A percentile compares a stretch with the other conserved stretches of the same genome.
Conservation (phyloP, 1,140 invertebrate species). For the Parasteatoda tepidariorum region DNA sequence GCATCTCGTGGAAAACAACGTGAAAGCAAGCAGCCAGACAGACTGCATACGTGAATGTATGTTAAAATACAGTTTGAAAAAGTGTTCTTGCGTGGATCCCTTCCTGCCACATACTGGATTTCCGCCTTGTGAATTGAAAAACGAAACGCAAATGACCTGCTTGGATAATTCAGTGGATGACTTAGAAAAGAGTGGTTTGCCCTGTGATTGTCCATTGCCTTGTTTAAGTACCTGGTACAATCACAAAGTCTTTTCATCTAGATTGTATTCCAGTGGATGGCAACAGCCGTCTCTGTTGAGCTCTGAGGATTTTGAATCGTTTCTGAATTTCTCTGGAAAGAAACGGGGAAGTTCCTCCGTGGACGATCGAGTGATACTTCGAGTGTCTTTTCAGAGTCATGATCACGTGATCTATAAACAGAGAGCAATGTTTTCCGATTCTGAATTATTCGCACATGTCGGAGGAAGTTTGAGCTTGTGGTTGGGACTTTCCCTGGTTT, state of each 20-base stretch:
- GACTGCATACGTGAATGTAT: neutral
- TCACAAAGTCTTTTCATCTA: neutral
- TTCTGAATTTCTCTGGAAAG: neutral
- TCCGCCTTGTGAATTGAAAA: slow-evolving; percentile 6
- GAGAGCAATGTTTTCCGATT: slow-evolving; percentile 11
- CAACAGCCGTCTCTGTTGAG: neutral
- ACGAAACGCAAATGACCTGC: slow-evolving; percentile 4
- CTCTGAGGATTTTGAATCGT: neutral
- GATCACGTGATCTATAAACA: slow-evolving; percentile 24
- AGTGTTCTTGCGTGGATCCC: slow-evolving; percentile 15
- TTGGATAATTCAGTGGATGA: neutral
- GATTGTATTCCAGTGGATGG: neutral
- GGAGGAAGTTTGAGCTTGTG: slow-evolving; percentile 46
- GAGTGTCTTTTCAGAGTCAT: neutral
- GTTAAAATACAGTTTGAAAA: neutral
- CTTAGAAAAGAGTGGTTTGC: neutral
- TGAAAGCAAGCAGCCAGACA: neutral
- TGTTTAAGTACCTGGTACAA: slow-evolving; percentile 7
- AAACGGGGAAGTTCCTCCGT: neutral
- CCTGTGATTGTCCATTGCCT: slow-evolving; percentile 23
- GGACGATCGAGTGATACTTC: neutral
- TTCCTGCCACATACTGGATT: neutral
- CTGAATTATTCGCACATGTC: slow-evolving; percentile 22
- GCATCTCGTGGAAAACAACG: neutral
- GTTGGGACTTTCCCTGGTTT: slow-evolving; percentile 36